Base-by-base conservation (phyloP, 2,113 vertebrate species). In the Gnathonemus echidnorhynchus region DNA sequence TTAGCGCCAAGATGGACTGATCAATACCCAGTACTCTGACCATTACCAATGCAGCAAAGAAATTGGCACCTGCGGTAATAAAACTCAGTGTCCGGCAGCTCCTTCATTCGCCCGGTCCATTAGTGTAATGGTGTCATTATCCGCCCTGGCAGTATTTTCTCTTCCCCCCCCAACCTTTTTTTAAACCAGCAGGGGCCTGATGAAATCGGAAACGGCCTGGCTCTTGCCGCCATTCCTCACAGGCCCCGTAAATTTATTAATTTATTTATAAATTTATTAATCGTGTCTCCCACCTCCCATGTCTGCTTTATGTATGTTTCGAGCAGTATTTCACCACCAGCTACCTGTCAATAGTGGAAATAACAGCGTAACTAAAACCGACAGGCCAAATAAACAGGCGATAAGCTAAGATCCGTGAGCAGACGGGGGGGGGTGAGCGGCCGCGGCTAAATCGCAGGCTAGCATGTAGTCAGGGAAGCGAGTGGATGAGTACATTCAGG, bases 41-140 rank as follows among this genome's bases (percentile, higher is more conserved):
- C 96, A 97, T 98, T 98, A 98, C 95, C 96, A 97, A 98, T 97
- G 97, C 97, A 97, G 97, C 45, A 94, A 97, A 97, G 97, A 98
- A 98, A 98, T 97, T 96, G 96, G 96, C 95, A 97, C 97, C 97
- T 97, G 95, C 94, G 97, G 97, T 98, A 97, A 99, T 98, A 97
- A 98, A 97, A 96, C 94, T 96, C 94, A 95, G 96, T 97, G 97
- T 97, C 97, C 97, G 94, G 93, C 96, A 97, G 98, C 97, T 97
- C 97, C 97, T 98, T 99, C 97, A 98, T 98, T 98, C 98, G 97
- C 97, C 1, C 92, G 96, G 96, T 97, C 97, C 97, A 98, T 98
- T 99, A 98, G 97, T 96, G 97, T 98, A 98, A 98, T 98, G 97
- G 97, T 96, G 96, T 97, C 97, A 97, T 97, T 98, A 98, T 97